Conservation (phyloP, 2,113 vertebrate genomes). For the Ceyx cyanopectus region DNA sequence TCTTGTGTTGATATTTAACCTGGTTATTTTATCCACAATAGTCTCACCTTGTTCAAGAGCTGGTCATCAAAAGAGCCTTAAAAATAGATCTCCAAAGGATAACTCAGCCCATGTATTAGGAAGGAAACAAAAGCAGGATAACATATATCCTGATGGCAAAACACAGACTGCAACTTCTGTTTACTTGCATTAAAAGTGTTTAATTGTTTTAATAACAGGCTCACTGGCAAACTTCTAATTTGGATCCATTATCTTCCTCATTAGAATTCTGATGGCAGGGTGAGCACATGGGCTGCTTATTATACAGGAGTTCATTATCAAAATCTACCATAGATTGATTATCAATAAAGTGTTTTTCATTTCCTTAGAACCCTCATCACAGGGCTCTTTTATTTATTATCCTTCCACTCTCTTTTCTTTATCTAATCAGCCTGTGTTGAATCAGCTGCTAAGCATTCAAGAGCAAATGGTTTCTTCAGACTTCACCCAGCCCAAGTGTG, state of each 20-base stretch:
- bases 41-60: not conserved
- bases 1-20: not conserved
- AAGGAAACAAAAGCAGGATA: constrained; percentile 38
- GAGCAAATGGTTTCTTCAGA: constrained; percentile 40
- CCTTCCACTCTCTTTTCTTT: constrained; percentile 46
- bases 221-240: constrained; percentile 43
- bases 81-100: not conserved
- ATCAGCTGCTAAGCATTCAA: constrained; percentile 46
- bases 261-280: constrained; percentile 30
- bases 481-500: not conserved
- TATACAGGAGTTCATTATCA: constrained; percentile 67
- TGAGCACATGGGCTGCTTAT: constrained; percentile 15
- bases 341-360: constrained; percentile 67
- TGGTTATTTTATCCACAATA: not conserved
- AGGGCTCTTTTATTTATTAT: constrained; percentile 25
- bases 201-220: constrained; percentile 77
- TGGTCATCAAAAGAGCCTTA: not conserved
- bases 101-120: not conserved
- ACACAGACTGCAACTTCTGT: not conserved
- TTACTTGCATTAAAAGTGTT: constrained; percentile 53
- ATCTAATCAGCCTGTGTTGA: constrained; percentile 58
- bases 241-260: constrained; percentile 33
- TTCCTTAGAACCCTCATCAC: constrained; percentile 39
- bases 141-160: constrained; percentile 14
- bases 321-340: constrained; percentile 52